A percentile compares a stretch with the other conserved stretches of the same genome.
Conservation (phyloP, 1,140 invertebrate species). For the Tetraneura akinire region DNA sequence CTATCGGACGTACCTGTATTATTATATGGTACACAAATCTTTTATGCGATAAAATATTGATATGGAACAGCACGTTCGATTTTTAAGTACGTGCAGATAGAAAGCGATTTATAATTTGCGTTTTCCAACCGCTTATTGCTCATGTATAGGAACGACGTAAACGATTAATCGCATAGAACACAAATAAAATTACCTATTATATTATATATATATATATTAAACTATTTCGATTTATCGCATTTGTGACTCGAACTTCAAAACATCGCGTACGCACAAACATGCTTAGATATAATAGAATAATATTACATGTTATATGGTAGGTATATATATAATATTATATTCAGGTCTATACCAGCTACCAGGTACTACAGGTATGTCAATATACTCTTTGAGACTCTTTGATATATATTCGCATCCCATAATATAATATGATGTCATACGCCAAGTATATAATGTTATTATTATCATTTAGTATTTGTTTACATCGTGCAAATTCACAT, state of each 20-base stretch:
- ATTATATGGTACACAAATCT: conserved; percentile 15
- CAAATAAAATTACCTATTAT: neutral
- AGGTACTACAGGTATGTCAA: no score
- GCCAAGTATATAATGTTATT: no score
- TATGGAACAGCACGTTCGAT: conserved; percentile 31
- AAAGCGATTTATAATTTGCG: conserved; percentile 38
- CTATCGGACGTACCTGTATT: conserved; percentile 5
- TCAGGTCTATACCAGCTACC: no score
- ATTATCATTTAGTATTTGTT: no score
- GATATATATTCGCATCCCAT: no score
- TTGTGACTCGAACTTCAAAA: neutral
- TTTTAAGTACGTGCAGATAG: conserved; percentile 31
- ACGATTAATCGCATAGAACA: neutral
- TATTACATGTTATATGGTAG: no score
- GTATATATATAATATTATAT: no score
- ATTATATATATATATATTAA: no score
- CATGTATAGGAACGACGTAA: neutral
- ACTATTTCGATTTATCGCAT: conserved; percentile 34
- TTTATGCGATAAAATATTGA: conserved; percentile 25
- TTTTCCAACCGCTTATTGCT: conserved; percentile 1
- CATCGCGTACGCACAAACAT: conserved; percentile 6
- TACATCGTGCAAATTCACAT: no score
- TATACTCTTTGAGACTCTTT: no score
- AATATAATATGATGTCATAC: no score
- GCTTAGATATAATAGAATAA: neutral